Conservation (phyloP, 2,888 invertebrate species). For the Drosophila pegasa region DNA sequence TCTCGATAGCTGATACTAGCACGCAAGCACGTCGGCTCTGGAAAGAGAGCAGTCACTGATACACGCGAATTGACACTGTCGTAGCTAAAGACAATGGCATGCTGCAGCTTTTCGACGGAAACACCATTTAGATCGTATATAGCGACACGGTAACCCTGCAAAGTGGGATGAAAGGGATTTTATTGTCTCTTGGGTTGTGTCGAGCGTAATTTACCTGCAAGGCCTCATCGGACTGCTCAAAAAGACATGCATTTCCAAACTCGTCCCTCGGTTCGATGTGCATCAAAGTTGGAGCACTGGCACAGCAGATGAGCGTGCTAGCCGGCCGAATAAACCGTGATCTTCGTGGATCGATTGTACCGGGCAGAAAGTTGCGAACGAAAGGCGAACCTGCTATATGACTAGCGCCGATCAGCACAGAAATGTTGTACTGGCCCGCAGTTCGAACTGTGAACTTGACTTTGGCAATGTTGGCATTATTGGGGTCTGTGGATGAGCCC, state of each 20-base stretch:
- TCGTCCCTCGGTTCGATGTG: slow-evolving; percentile 96
- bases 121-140: slow-evolving; percentile 87
- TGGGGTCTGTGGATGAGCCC: slow-evolving; percentile 94
- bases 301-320: slow-evolving; percentile 93
- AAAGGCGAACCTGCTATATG: slow-evolving; percentile 95
- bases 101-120: slow-evolving; percentile 86
- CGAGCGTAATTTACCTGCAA: slow-evolving; percentile 85
- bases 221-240: slow-evolving; percentile 87
- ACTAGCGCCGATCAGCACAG: slow-evolving; percentile 92
- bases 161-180: slow-evolving; percentile 12
- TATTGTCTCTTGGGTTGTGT: not conserved
- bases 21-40: slow-evolving; percentile 92
- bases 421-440: slow-evolving; percentile 94
- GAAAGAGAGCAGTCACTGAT: slow-evolving; percentile 91
- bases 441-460: slow-evolving; percentile 97
- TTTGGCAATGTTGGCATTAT: slow-evolving; percentile 93
- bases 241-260: slow-evolving; percentile 93
- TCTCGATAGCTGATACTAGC: slow-evolving; percentile 92
- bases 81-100: slow-evolving; percentile 89
- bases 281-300: slow-evolving; percentile 90
- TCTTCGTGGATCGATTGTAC: slow-evolving; percentile 92
- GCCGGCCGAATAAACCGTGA: slow-evolving; percentile 93
- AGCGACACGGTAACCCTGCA: slow-evolving; percentile 88
- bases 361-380: slow-evolving; percentile 92
- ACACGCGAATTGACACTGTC: slow-evolving; percentile 92